Base-by-base conservation (phyloP, 1,140 invertebrate genomes). In the Heliconius himera region DNA sequence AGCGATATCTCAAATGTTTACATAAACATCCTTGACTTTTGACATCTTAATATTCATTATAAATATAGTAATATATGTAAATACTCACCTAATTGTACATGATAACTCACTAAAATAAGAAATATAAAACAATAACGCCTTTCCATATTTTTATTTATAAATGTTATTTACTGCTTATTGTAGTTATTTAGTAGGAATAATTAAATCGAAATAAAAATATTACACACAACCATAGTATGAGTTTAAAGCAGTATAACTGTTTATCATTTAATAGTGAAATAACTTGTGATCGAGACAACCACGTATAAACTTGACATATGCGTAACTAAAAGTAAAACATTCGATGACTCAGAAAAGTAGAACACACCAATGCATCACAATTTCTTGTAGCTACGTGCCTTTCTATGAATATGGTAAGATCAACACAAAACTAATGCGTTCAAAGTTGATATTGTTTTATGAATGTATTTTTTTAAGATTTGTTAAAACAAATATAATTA, bases 11-110 rank as follows among this genome's bases (percentile, higher is more conserved):
- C 5, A 16, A 36, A 36, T 49, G 26, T 26, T 26, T 41, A 77
- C 5, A n/a, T n/a, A 66, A 22, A 33, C n/a, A 36, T 72, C 79
- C 79, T 77, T 77, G 79, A 80, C 74, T 70, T 80, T 60, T 76
- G 56, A 73, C 76, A 56, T 73, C 71, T 78, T 78, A 78, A 73
- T 78, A 51, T 36, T n/a, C 20, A 56, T 22, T n/a, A 56, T 18
- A 33, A 71, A 73, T 60, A 60, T 56, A 78, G 26, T n/a, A 66
- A 29, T 66, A 6, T 29, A 36, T 36, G 33, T 36, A 26, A 26
- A 29, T 16, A 66, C 60, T 66, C 60, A 66, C 60, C 26, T 16
- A 66, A 29, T 29, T 66, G 60, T 66, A 16, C 4, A 13, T 66
- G 22, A 66, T 29, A 66, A 9, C 22, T 26, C 60, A 66, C 22